A percentile compares a stretch with the other conserved stretches of the same genome.
These are phyloP conservation scores for Motacilla alba DNA, from an alignment of 2,113 vertebrate species.

Conservation along the genomic window DNA sequence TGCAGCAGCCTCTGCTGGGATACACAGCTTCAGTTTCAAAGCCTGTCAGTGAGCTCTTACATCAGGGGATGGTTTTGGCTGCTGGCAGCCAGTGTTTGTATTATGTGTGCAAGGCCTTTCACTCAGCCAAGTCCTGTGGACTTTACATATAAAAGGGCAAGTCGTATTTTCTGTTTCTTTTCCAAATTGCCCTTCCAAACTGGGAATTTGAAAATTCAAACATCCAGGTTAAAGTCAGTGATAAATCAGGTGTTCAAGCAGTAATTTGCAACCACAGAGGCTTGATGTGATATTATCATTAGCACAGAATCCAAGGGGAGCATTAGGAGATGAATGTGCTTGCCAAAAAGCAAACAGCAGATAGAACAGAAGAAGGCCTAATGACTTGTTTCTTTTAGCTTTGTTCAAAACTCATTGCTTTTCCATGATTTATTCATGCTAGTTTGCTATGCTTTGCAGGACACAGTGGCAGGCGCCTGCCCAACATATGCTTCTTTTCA, in stretches of 20 bases:
- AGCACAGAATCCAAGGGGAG: background rate
- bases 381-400: background rate
- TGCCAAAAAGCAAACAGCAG: background rate
- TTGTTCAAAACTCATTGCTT: background rate
- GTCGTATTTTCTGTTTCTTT: background rate
- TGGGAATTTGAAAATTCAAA: background rate
- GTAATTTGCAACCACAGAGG: background rate
- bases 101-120: background rate
- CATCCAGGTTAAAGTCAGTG: background rate
- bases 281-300: background rate
- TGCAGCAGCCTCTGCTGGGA: background rate
- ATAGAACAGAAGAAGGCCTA: background rate
- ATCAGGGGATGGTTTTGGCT: background rate
- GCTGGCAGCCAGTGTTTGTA: background rate
- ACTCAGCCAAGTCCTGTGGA: background rate
- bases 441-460: background rate
- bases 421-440: background rate
- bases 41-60: background rate
- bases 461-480: background rate
- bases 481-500: background rate
- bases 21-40: background rate
- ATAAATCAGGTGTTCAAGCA: background rate
- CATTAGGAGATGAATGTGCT: background rate
- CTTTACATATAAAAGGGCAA: background rate
- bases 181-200: background rate